Base-by-base conservation (phyloP, 2,888 invertebrate species). In the Dynastes tityus region DNA sequence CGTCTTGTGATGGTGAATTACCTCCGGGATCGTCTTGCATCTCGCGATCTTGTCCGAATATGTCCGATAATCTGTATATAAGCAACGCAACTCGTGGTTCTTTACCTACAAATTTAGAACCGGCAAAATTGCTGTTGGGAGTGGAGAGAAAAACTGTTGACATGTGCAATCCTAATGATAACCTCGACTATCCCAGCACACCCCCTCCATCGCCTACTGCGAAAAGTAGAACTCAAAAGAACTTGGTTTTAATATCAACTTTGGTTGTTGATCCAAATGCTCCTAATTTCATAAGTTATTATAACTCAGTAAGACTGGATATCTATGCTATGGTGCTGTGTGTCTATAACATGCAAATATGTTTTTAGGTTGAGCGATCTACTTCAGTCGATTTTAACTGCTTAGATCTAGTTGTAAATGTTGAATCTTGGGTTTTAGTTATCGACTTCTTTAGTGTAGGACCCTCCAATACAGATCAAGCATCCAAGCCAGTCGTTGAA, bases 381-480 rank as follows among this genome's bases (percentile, higher is more conserved):
- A 92, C 93, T 6, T 92, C 92, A 75, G 93, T 98, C 29, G 96
- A 98, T 86, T 98, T 98, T 88, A 98, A 97, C 87, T 95, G 96
- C 84, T 90, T 98, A 83, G 97, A 98, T 88, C 90, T 98, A 81
- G 95, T 96, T 45, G 92, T 98, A 82, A 98, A 96, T 86, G 94
- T 97, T 32, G 96, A 98, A 87, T 96, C 98, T 73, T 98, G 98
- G 98, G 96, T 97, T 84, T 94, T 98, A 49, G 93, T 99, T 63
- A 91, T 99, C 74, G 98, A 99, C 89, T 98, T 99, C 88, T 96
- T 98, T 85, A 97, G 97, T 45, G 89, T 87, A 85, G 81, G 79
- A 27, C 80, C 77, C 13, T 74, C 77, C 1, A 51, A 45, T 4
- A 40, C 37, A 32, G 70, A 55, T 8, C 64, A 49, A 53, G 32